Evolutionary conservation across 2,797 vertebrate genomes (phyloP), one percentile per base, ranked within the genome.

Genomic region (Coracias cyanogaster): DNA sequence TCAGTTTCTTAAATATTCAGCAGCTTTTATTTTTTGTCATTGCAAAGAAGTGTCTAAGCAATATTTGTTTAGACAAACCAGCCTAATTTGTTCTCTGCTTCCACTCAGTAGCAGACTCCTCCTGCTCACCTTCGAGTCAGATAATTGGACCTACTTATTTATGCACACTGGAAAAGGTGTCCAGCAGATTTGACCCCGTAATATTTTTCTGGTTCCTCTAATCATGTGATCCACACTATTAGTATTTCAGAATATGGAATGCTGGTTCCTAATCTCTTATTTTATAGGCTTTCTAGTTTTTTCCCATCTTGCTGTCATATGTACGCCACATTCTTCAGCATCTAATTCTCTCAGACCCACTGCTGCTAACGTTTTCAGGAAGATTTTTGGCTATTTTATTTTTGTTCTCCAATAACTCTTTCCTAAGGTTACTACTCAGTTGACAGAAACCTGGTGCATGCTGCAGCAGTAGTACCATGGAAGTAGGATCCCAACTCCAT

Each of bases 251-350:
- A 74, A 15, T 39, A 71, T 5, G 10, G 16, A 29, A 6, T 33
- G 14, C 37, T 52, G 7, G 5, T 39, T 73, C 6, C 26, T 31
- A 12, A 9, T 66, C 4, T 58, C 55, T 43, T 29, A 31, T 66
- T 45, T 17, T 19, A 6, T 19, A 61, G 9, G 2, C 2, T 65
- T 76, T n/a, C 5, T 15, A 21, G 9, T 25, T n/a, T 41, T 61
- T 77, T 31, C 29, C 9, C 1, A 1, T 78, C 28, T 45, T 1
- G 51, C n/a, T 12, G 2, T 77, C 15, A n/a, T 4, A 2, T 18
- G 3, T n/a, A 7, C 29, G 6, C 4, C 6, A 8, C 19, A 2
- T 82, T 70, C 22, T 77, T 39, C 69, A 51, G 7, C 3, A 3
- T 24, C 22, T 73, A 15, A 57, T 57, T 54, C 10, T 79, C 9